phyloP scores from a whole-genome alignment of 2,797 vertebrate genomes.

The Microctenopoma lineatum region DNA sequence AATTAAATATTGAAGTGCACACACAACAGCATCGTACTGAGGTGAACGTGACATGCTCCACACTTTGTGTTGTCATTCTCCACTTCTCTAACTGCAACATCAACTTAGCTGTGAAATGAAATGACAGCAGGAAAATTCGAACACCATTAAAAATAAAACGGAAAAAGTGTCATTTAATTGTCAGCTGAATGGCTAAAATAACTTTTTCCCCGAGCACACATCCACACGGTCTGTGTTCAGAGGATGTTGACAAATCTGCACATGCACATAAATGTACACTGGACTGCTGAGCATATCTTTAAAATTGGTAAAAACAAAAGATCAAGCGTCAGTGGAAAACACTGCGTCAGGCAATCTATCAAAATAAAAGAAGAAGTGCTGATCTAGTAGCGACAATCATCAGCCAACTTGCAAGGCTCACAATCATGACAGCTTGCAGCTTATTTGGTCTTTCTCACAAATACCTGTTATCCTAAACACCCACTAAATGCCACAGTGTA shows the following conservation, averaged over 20 bases:
- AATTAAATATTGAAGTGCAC: conserved; percentile 8
- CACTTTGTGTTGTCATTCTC: conserved; percentile 1
- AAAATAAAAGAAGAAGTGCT: neutral
- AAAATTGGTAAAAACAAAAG: neutral
- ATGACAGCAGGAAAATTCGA: conserved; percentile 5
- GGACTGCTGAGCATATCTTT: neutral
- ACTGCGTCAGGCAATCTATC: neutral
- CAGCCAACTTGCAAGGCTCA: conserved; percentile 7
- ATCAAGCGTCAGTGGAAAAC: neutral
- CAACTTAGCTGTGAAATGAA: neutral
- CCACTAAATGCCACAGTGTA: conserved; percentile 55
- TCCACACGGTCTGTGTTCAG: neutral
- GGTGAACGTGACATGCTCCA: neutral
- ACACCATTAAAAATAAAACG: conserved; percentile 7
- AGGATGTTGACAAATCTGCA: neutral
- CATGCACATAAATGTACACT: neutral
- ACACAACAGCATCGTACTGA: neutral
- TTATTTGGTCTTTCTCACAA: conserved; percentile 37
- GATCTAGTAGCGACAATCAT: neutral
- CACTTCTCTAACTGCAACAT: neutral
- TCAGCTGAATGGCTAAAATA: conserved; percentile 1
- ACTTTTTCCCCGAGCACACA: conserved; percentile 3
- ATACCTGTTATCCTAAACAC: conserved; percentile 48
- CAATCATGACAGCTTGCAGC: neutral
- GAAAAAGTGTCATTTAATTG: neutral